These are phyloP conservation scores for Plectrocnemia conspersa DNA, from an alignment of 1,140 invertebrate species.

Conservation along the genomic window DNA sequence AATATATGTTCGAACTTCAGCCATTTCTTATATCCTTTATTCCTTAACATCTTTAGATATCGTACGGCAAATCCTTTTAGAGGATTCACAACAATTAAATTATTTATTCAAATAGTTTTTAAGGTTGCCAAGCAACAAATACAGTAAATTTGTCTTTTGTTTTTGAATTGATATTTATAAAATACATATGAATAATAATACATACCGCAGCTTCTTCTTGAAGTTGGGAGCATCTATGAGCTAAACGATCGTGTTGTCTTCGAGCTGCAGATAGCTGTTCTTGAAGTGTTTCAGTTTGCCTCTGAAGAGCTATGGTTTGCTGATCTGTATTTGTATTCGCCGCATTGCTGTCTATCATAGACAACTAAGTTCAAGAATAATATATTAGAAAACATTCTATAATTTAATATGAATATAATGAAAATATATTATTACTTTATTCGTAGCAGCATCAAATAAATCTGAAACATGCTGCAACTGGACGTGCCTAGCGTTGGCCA, in stretches of 20 bases:
- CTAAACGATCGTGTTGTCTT: constrained; percentile 64
- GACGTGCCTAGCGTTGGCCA: constrained; percentile 59
- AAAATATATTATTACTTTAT: constrained; percentile 49
- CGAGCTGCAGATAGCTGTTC: constrained; percentile 66
- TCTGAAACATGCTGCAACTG: constrained; percentile 73
- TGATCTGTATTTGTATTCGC: constrained; percentile 40
- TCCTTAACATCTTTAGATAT: too few relatives aligned
- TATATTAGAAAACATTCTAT: constrained; percentile 1
- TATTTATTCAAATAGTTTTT: too few relatives aligned
- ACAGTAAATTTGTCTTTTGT: too few relatives aligned
- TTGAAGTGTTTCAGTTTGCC: constrained; percentile 26
- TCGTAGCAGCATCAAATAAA: constrained; percentile 74
- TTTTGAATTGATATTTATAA: too few relatives aligned
- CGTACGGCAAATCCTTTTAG: too few relatives aligned
- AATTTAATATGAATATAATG: neutral
- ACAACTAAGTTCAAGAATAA: constrained; percentile 17
- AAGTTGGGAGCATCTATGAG: constrained; percentile 27
- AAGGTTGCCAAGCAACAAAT: too few relatives aligned
- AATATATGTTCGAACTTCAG: too few relatives aligned
- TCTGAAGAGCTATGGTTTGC: constrained; percentile 51
- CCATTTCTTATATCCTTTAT: too few relatives aligned
- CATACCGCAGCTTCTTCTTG: constrained; percentile 27
- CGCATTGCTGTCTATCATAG: constrained; percentile 25
- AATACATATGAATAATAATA: neutral
- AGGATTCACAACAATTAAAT: too few relatives aligned